phyloP scores from a whole-genome alignment of 2,888 invertebrate genomes.

The Calliscelio sp. region DNA sequence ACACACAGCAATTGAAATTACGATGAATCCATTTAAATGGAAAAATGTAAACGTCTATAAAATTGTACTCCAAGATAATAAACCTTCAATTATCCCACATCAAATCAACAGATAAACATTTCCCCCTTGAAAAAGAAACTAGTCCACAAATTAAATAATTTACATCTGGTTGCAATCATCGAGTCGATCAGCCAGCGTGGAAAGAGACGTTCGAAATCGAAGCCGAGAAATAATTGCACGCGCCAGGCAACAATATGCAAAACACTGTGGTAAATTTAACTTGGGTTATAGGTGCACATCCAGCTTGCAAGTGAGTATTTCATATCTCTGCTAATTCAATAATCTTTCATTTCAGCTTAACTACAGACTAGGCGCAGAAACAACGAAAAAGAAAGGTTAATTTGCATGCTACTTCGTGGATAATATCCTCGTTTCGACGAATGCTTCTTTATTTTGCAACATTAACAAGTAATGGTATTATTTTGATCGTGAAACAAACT shows the following conservation, averaged over 20 bases:
- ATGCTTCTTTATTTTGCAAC: constrained; percentile 59
- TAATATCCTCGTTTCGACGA: constrained; percentile 61
- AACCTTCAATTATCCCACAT: background rate
- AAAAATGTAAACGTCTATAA: background rate
- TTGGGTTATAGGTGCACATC: background rate
- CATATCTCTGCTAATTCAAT: constrained; percentile 43
- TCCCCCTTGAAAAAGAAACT: too few relatives aligned
- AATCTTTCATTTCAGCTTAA: constrained; percentile 39
- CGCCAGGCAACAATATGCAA: constrained; percentile 35
- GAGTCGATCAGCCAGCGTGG: too few relatives aligned
- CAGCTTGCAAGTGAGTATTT: constrained; percentile 19
- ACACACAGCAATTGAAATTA: background rate
- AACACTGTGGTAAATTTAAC: constrained; percentile 38
- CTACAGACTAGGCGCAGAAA: background rate
- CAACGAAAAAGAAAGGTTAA: constrained; percentile 27
- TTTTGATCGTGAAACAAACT: constrained; percentile 54
- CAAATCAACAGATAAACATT: background rate
- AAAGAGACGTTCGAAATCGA: too few relatives aligned
- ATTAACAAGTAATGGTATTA: constrained; percentile 70
- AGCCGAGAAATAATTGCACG: constrained; percentile 30
- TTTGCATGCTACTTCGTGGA: constrained; percentile 30
- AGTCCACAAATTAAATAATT: background rate
- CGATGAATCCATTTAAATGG: background rate
- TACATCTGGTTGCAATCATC: too few relatives aligned
- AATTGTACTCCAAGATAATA: background rate